These are phyloP conservation scores for Etheostoma spectabile DNA, from an alignment of 2,113 vertebrate genomes.

Conservation along the genomic window DNA sequence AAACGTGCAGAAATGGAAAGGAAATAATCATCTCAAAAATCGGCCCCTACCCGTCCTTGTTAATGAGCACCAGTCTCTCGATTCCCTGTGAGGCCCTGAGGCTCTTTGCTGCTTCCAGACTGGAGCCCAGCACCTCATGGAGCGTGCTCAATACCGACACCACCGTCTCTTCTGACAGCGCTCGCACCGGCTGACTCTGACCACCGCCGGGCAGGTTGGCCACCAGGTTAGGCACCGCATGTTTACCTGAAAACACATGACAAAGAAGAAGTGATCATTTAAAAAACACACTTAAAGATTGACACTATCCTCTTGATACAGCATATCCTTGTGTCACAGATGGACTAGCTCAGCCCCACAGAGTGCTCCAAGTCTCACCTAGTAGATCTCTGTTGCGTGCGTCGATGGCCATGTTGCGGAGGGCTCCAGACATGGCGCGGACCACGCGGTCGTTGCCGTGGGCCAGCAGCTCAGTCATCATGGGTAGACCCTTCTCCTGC, in stretches of 20 bases:
- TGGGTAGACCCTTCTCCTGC: conserved; percentile 92
- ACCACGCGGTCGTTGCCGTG: conserved; percentile 92
- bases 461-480: conserved; percentile 91
- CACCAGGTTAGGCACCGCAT: conserved; percentile 91
- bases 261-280: neutral
- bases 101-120: conserved; percentile 92
- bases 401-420: conserved; percentile 95
- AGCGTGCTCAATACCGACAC: conserved; percentile 93
- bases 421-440: conserved; percentile 92
- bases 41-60: conserved; percentile 89
- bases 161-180: conserved; percentile 90
- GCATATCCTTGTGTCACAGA: neutral
- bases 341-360: no score
- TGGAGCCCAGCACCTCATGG: conserved; percentile 92
- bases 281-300: neutral
- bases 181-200: conserved; percentile 88
- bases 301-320: neutral
- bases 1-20: neutral
- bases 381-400: conserved; percentile 92
- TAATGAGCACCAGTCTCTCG: conserved; percentile 94
- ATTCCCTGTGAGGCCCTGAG: conserved; percentile 93
- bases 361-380: conserved; percentile 80
- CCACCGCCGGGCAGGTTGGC: conserved; percentile 91
- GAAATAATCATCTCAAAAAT: neutral
- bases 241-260: conserved; percentile 84